Evolutionary conservation across 2,797 vertebrate genomes (phyloP).

Genomic region (Avahi laniger): DNA sequence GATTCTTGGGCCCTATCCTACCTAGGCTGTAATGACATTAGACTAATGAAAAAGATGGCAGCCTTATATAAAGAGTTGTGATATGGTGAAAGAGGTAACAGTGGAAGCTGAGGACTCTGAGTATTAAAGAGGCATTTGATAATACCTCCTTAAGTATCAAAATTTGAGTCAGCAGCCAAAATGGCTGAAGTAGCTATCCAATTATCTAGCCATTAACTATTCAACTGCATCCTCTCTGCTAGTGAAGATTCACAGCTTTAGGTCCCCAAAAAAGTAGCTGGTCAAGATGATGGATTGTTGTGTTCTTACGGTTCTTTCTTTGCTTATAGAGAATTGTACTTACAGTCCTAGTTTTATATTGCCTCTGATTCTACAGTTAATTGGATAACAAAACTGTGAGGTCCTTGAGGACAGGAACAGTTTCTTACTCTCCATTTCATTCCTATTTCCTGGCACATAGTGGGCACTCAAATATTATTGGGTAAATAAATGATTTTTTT

Average conservation of each 20-base stretch:
- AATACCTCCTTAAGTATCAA: neutral
- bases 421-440: neutral
- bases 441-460: constrained; percentile 4
- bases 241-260: neutral
- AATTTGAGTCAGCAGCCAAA: constrained; percentile 24
- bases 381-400: neutral
- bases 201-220: neutral
- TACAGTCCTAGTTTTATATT: neutral
- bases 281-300: neutral
- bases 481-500: neutral
- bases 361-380: neutral
- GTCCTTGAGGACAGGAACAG: neutral
- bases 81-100: neutral
- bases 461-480: neutral
- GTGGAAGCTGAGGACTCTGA: neutral
- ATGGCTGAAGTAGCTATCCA: neutral
- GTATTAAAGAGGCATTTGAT: neutral
- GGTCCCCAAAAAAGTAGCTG: neutral
- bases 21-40: neutral
- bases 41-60: neutral
- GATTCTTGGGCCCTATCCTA: neutral
- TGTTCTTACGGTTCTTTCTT: neutral
- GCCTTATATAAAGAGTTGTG: neutral
- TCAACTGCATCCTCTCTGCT: neutral
- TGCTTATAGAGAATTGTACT: neutral